These are phyloP conservation scores for Colinus virginianus DNA, from an alignment of 2,113 vertebrate genomes.

Conservation along the genomic window DNA sequence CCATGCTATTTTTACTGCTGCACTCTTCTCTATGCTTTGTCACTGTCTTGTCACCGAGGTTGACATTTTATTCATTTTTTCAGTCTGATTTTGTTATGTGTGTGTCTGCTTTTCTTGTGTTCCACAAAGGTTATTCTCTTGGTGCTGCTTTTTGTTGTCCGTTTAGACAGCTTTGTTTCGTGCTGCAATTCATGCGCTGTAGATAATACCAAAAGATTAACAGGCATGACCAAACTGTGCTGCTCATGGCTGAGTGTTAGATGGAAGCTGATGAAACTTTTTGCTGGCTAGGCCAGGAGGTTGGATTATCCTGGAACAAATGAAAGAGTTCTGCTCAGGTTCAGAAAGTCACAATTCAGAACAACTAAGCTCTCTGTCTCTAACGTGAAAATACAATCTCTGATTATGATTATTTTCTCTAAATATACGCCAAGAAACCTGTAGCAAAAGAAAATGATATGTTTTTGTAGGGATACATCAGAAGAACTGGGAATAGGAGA, in stretches of 20 bases:
- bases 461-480: background rate
- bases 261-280: constrained; percentile 32
- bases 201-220: constrained; percentile 41
- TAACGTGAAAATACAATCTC: constrained; percentile 10
- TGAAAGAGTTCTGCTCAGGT: constrained; percentile 9
- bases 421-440: constrained; percentile 10
- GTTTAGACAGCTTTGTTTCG: constrained; percentile 45
- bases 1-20: background rate
- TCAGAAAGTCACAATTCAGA: constrained; percentile 35
- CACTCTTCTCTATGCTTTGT: background rate
- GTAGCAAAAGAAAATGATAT: background rate
- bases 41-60: constrained; percentile 10
- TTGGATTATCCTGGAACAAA: constrained; percentile 46
- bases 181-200: constrained; percentile 23
- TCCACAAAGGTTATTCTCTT: constrained; percentile 36
- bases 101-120: constrained; percentile 27
- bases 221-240: background rate
- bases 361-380: constrained; percentile 16
- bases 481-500: background rate
- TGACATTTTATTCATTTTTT: constrained; percentile 27
- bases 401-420: background rate
- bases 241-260: background rate
- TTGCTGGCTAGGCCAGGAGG: background rate
- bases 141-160: constrained; percentile 44
- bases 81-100: constrained; percentile 21